Base-by-base conservation (phyloP, 2,113 vertebrate genomes). In the Hepsetus odoe region DNA sequence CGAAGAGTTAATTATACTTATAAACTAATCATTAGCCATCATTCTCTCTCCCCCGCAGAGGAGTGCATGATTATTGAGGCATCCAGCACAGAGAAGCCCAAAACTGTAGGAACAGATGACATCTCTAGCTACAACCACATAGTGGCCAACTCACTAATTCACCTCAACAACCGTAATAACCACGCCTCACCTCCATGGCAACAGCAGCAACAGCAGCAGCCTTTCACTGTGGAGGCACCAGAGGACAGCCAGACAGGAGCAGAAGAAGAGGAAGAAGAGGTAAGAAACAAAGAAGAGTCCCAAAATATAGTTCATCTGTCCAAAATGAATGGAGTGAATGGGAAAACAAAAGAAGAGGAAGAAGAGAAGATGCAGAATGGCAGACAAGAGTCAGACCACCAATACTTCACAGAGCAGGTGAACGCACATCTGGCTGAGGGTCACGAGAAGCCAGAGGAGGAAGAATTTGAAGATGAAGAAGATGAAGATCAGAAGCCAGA, bases 61-160 rank as follows among this genome's bases (percentile, higher is more conserved):
- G 93, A 92, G 81, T 92, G 90, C 56, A 75, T 91, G 79, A 90
- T 91, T 74, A 77, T 91, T 2, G 91, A 91, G 79, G 55, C 88
- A 0, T 86, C 73, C 20, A 66, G 65, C 77, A 75, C 80, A 73
- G 69, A 77, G n/a, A 82, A 82, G 74, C 61, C 82, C 33, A 84
- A 81, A 67, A 61, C 40, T 30, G 22, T 12, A n/a, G 26, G 58
- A 84, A 91, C 92, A 86, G 90, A 90, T 85, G 90, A 88, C 80
- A 92, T 92, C 11, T 91, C 93, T 86, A 92, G 90, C 87, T 95
- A 92, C 72, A 93, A 94, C 85, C 94, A 95, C 85, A 93, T 94
- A 85, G 94, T 95, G 5, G 95, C 95, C 82, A 93, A 94, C 83
- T 97, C 96, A 53, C 95, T 97, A 76, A 91, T 97, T 11, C 94